phyloP scores from a whole-genome alignment of 2,797 vertebrate genomes.

The Manis pentadactyla region DNA sequence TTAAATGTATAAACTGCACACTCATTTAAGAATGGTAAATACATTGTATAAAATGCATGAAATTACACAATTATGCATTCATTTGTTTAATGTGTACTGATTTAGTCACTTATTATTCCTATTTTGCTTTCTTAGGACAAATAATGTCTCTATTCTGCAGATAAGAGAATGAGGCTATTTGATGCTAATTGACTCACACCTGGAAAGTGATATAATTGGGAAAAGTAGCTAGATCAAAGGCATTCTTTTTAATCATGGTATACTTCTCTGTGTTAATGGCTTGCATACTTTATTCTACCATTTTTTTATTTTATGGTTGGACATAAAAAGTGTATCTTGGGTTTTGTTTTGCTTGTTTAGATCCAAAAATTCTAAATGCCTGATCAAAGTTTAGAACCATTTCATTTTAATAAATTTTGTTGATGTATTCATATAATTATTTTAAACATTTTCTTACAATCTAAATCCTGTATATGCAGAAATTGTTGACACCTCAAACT shows the following conservation, averaged over 20 bases:
- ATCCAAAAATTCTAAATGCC: not conserved
- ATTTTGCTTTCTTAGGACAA: not conserved
- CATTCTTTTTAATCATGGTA: not conserved
- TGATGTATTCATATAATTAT: not conserved
- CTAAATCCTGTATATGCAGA: not conserved
- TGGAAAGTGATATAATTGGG: not conserved
- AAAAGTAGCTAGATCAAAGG: not conserved
- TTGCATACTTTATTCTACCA: not conserved
- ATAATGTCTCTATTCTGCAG: not conserved
- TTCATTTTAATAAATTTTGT: slow-evolving; percentile 33
- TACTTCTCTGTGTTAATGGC: not conserved
- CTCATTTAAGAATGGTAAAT: not conserved
- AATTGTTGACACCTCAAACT: not conserved
- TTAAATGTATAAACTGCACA: not conserved
- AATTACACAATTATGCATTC: not conserved
- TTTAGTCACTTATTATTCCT: not conserved
- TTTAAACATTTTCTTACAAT: not conserved
- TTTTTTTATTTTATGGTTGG: not conserved
- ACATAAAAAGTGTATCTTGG: not conserved
- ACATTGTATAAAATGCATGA: not conserved
- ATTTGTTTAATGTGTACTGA: not conserved
- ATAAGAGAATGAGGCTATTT: not conserved
- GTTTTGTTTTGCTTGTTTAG: not conserved
- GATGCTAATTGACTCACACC: not conserved
- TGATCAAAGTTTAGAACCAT: not conserved